Base-by-base conservation (phyloP, 2,113 vertebrate species). In the Pyrgilauda ruficollis region DNA sequence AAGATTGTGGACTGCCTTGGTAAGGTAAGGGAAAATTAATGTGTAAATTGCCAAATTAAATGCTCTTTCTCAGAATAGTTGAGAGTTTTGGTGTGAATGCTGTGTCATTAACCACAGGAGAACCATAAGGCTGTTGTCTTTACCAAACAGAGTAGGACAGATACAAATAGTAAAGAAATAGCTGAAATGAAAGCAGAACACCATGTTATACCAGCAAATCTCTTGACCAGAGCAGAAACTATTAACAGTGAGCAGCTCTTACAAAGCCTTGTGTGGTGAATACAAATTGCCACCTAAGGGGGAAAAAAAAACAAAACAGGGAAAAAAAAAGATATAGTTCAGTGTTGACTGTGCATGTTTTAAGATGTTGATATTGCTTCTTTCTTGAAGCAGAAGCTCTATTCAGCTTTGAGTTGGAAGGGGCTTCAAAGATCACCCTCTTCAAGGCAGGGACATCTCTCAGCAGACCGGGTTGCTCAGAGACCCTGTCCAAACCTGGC, bases 401-500 rank as follows among this genome's bases (percentile, higher is more conserved):
- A 50, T 19, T 81, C 10, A 28, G 23, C 15, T 33, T 50, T 66
- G 33, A 33, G 7, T 33, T 28, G 7, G 10, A 74, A 66, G 10
- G 10, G 3, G 13, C 17, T 66, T 66, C 58, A 50, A 44, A 23
- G 17, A 28, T 44, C 50, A 33, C 27, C 10, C 8, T 35, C 15
- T 33, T 19, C 15, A 16, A 37, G 50, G 6, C 37, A 43, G 35
- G 21, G 6, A 33, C 5, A 13, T 12, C 12, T 79, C 43, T 41
- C 24, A 56, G 11, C 28, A 37, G 27, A 44, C 8, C 12, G 6
- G 8, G 5, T 6, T 50, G 18, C 43, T 58, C 31, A 66, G 31
- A 33, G 59, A 1, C 15, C 10, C 15, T 0, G 0, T 35, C 35
- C 59, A 41, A 73, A 9, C 7, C 12, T 24, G 15, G 19, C 15